Percentiles rank a stretch among this genome's conserved stretches.
These are phyloP conservation scores for Cisticola juncidis DNA, from an alignment of 2,113 vertebrate species.

Conservation along the genomic window DNA sequence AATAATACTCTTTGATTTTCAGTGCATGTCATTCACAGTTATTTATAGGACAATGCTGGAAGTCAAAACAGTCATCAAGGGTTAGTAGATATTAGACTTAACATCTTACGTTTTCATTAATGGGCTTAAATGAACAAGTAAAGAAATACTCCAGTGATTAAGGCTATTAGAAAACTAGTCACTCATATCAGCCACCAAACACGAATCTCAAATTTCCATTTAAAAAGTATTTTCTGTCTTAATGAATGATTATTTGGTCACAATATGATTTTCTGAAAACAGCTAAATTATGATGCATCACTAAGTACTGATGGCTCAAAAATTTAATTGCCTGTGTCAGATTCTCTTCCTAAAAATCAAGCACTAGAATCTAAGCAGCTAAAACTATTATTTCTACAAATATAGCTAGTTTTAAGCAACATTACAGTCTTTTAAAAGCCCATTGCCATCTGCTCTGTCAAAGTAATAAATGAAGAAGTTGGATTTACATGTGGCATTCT, in stretches of 20 bases:
- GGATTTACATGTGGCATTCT: conserved; percentile 37
- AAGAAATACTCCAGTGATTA: conserved; percentile 50
- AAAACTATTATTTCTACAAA: conserved; percentile 40
- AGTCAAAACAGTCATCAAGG: conserved; percentile 70
- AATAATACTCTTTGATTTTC: conserved; percentile 67
- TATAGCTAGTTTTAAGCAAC: conserved; percentile 15
- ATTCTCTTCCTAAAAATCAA: conserved; percentile 47
- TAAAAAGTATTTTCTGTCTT: conserved; percentile 35
- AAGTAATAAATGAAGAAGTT: conserved; percentile 56
- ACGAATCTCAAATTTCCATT: conserved; percentile 21
- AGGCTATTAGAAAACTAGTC: conserved; percentile 58
- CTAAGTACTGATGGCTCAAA: conserved; percentile 46
- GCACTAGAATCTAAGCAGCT: background rate
- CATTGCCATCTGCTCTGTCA: no score
- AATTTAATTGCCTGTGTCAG: conserved; percentile 29
- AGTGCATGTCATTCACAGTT: conserved; percentile 56
- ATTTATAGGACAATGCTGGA: conserved; percentile 69
- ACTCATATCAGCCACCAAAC: conserved; percentile 40
- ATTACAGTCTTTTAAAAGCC: conserved; percentile 36
- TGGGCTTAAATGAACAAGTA: conserved; percentile 43
- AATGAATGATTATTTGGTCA: conserved; percentile 26
- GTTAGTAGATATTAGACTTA: conserved; percentile 66
- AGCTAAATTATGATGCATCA: conserved; percentile 31
- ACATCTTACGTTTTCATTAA: conserved; percentile 51
- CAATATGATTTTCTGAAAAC: conserved; percentile 56